Base-by-base conservation (phyloP, 1,140 invertebrate genomes). In the Panagrolaimus sp. region DNA sequence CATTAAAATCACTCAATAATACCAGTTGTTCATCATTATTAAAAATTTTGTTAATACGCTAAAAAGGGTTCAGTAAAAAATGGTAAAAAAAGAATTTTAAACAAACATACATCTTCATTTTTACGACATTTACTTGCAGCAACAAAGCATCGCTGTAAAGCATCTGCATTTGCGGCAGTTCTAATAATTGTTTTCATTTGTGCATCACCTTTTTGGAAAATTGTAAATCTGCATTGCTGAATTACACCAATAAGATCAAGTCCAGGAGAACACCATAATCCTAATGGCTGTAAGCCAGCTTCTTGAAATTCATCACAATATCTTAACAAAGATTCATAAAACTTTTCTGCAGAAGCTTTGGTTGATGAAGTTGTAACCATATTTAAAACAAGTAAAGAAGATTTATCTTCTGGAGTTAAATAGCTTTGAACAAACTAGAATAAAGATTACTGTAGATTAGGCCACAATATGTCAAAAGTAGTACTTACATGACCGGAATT, bases 251-350 rank as follows among this genome's bases (percentile, higher is more conserved):
- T 27, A 0, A 57, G 8, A 23, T 57, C 51, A 20, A 57, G 51
- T 23, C 14, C 13, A 20, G 20, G 51, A 20, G 51, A 57, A 23
- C 11, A 57, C 51, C 51, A 57, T 7, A 57, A 23, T 23, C 51
- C 51, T 4, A 57, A 27, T 1, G 51, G 51, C 4, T 20, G 20
- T 0, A 57, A 20, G 8, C 51, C 51, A 3, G 51, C 51, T 57
- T 57, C 51, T 57, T 57, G 51, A 27, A 57, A 57, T 57, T 57
- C 51, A 13, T 57, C 51, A 23, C 51, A 57, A 57, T n/a, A 57
- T 2, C 51, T 20, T 3, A 57, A 13, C 1, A 57, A 23, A n/a
- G 51, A 25, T 57, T 57, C 13, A 13, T 57, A 57, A 57, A 57
- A 57, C 51, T 20, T n/a, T 27, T 57, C 51, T 27, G 51, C 20